phyloP scores from a whole-genome alignment of 2,797 vertebrate genomes.

The Cryptoprocta ferox region DNA sequence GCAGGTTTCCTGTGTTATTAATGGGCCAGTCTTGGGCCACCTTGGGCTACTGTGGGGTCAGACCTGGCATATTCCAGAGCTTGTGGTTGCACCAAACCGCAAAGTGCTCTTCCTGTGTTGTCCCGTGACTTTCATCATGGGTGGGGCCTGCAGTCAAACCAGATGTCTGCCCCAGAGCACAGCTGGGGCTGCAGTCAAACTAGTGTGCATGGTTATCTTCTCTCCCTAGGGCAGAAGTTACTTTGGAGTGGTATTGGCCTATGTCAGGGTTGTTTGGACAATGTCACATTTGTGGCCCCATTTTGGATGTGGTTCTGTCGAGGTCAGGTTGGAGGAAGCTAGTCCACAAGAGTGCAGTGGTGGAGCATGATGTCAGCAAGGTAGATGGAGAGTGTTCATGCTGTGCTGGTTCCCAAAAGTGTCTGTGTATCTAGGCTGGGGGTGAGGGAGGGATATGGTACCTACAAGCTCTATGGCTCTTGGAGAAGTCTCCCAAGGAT shows the following conservation, averaged over 20 bases:
- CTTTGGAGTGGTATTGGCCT: not conserved
- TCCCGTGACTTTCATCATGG: not conserved
- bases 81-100: not conserved
- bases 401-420: not conserved
- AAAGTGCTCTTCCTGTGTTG: not conserved
- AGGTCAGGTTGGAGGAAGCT: not conserved
- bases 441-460: not conserved
- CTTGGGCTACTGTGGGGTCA: not conserved
- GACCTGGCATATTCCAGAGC: not conserved
- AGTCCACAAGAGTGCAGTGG: not conserved
- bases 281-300: not conserved
- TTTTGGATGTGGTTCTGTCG: not conserved
- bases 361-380: not conserved
- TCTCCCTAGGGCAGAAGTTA: not conserved
- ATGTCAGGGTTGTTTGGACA: not conserved
- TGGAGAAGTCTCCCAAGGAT: not conserved
- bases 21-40: not conserved
- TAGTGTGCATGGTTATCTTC: not conserved
- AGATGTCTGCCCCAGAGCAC: not conserved
- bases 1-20: not conserved
- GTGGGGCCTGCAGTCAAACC: not conserved
- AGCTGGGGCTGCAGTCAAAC: not conserved
- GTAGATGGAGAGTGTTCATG: not conserved
- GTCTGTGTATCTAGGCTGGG: not conserved
- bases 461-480: not conserved